Percentiles rank a stretch among this genome's conserved stretches.
Evolutionary conservation across 2,113 vertebrate species (phyloP).

Genomic region (Tychaedon coryphoeus): DNA sequence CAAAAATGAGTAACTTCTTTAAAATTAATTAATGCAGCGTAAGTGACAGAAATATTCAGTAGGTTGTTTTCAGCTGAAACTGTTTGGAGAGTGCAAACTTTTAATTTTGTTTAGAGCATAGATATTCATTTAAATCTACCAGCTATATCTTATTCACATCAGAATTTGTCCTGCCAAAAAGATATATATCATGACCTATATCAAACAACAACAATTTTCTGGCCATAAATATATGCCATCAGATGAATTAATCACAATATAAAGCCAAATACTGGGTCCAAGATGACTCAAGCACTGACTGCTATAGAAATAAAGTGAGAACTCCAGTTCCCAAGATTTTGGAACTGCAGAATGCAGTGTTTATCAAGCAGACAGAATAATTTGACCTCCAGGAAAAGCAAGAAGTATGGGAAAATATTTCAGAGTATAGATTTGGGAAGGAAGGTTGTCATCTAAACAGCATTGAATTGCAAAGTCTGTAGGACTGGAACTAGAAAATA

Average conservation of each 20-base stretch:
- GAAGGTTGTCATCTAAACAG: background rate
- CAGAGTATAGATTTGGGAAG: background rate
- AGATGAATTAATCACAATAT: background rate
- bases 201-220: slow-evolving; percentile 6
- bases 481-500: background rate
- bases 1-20: background rate
- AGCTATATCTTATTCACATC: background rate
- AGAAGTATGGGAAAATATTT: background rate
- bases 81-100: background rate
- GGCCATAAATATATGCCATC: background rate
- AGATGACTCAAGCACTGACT: background rate
- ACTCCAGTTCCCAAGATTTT: background rate
- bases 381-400: background rate
- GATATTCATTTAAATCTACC: background rate
- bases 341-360: background rate
- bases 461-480: background rate
- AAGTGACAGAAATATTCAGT: background rate
- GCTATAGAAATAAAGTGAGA: background rate
- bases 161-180: background rate
- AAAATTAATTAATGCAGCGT: background rate
- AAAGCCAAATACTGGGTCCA: background rate
- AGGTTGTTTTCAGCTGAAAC: background rate
- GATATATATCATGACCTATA: background rate
- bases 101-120: background rate
- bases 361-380: background rate